Conservation (phyloP, 1,140 invertebrate genomes). For the Drosophila quadrilineata region DNA sequence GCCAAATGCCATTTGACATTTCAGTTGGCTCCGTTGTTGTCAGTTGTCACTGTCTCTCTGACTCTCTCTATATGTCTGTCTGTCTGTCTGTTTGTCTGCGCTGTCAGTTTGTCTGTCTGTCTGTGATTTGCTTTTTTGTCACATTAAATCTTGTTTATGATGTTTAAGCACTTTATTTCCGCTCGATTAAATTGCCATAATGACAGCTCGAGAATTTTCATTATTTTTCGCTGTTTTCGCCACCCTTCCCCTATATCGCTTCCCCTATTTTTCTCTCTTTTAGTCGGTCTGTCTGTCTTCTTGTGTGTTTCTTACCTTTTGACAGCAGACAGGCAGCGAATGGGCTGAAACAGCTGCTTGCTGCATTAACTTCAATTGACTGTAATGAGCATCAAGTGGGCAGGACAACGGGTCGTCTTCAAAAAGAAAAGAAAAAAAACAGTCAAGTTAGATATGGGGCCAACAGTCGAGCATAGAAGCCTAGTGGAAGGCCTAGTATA, state of each 20-base stretch:
- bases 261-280: conserved; percentile 1
- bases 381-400: conserved; percentile 50
- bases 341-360: conserved; percentile 29
- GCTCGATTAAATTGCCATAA: conserved; percentile 74
- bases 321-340: background rate
- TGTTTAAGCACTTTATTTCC: conserved; percentile 72
- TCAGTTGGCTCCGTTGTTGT: conserved; percentile 39
- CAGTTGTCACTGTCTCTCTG: too few relatives aligned
- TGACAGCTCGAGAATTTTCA: conserved; percentile 41
- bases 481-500: too few relatives aligned
- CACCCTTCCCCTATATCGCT: too few relatives aligned
- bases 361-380: conserved; percentile 52
- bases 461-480: too few relatives aligned
- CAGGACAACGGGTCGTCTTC: conserved; percentile 21
- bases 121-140: conserved; percentile 76
- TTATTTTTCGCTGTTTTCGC: conserved; percentile 9
- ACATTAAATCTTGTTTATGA: conserved; percentile 79
- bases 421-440: too few relatives aligned
- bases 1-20: conserved; percentile 71
- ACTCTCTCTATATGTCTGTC: too few relatives aligned
- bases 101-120: too few relatives aligned
- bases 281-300: background rate
- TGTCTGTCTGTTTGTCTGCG: too few relatives aligned
- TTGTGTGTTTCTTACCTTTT: conserved; percentile 29
- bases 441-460: too few relatives aligned